Evolutionary conservation across 2,888 invertebrate genomes (phyloP), one percentile per base, ranked within the genome.

Genomic region (Ischnus inquisitorius): DNA sequence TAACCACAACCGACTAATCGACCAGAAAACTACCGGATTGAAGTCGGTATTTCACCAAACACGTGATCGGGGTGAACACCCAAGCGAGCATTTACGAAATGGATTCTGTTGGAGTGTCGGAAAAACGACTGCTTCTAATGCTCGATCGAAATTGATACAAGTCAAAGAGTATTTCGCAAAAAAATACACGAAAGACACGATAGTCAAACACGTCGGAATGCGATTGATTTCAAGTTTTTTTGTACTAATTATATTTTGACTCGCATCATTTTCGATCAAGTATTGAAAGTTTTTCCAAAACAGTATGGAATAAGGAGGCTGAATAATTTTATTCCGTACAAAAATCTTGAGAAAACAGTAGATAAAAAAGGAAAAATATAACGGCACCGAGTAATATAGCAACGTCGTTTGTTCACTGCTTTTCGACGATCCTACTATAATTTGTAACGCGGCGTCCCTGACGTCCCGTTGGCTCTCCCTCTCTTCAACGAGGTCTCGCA

Each of bases 121-220:
- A 14, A 14, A 46, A 10, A 14, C 4, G 46, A 46, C n/a, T 14
- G 46, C 1, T 46, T 14, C 14, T 10, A 46, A 46, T 46, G n/a
- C 46, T 46, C 46, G 46, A 46, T 46, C 10, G 46, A 3, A 46
- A 14, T 46, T n/a, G 46, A 46, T 46, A 46, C 3, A 46, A 1
- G 43, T 16, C n/a, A 16, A 48, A 6, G 16, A 5, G n/a, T 3
- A 16, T 48, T 48, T 48, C 6, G 43, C 0, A 46, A 1, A 48
- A 19, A 51, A 51, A 19, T n/a, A 51, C 51, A 51, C 16, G 51
- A 51, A 51, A 51, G 19, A 51, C 51, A 51, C 19, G 6, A 51
- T 51, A 19, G 51, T 51, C 51, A 51, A 51, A 16, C 51, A 6
- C 51, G n/a, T 51, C 51, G 51, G 8, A 51, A 51, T 51, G 51